Conservation (phyloP, 37 sponge, comb jelly and placozoan species). For the Hexactinellida sp. region DNA sequence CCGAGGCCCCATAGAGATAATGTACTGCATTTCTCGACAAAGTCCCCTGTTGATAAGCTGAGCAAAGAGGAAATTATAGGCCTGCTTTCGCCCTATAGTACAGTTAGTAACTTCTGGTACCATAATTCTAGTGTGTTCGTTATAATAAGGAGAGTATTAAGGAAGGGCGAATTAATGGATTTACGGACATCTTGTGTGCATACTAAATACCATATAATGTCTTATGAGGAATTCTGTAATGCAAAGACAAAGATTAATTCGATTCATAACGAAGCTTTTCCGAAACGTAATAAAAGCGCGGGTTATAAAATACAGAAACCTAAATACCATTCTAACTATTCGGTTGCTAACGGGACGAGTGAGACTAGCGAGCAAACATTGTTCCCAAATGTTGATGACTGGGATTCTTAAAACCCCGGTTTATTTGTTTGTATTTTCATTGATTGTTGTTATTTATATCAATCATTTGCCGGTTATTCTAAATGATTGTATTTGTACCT, state of each 20-base stretch:
- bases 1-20: not conserved
- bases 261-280: not conserved
- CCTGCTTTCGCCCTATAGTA: not conserved
- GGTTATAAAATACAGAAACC: not conserved
- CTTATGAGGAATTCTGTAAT: not conserved
- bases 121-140: not conserved
- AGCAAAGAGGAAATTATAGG: not conserved
- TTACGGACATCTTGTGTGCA: not conserved
- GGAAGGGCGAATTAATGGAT: not conserved
- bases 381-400: constrained; percentile 8
- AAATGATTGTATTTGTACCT: no score
- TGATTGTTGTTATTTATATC: no score
- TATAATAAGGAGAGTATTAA: not conserved
- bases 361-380: not conserved
- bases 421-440: no score
- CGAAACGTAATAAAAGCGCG: not conserved
- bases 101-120: not conserved
- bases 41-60: not conserved
- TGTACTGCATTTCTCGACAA: not conserved
- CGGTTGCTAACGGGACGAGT: not conserved
- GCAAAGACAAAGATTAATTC: not conserved
- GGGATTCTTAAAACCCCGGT: not conserved
- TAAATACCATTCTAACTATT: not conserved
- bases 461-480: no score
- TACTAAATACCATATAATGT: not conserved